Evolutionary conservation across 2,797 vertebrate species (phyloP).

Genomic region (Neosalanx taihuensis): DNA sequence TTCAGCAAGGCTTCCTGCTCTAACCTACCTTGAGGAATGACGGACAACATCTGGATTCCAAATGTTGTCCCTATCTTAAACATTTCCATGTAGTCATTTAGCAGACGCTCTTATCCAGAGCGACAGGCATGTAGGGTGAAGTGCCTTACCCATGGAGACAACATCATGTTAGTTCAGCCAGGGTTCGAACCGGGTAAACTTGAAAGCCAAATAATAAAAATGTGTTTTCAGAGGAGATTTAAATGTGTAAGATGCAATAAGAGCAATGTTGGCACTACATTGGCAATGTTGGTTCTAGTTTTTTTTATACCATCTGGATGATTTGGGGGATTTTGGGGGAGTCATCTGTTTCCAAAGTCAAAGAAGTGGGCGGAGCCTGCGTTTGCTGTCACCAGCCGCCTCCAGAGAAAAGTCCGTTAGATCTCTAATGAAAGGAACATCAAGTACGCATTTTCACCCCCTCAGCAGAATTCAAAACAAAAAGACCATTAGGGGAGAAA

Average conservation of each 20-base stretch:
- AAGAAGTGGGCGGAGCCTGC: slow-evolving; percentile 25
- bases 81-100: too few species aligned
- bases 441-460: slow-evolving; percentile 44
- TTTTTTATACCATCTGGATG: slow-evolving; percentile 12
- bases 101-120: too few species aligned
- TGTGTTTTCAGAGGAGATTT: too few species aligned
- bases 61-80: slow-evolving; percentile 45
- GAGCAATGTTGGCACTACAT: too few species aligned
- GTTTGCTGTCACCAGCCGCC: slow-evolving; percentile 33
- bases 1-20: slow-evolving; percentile 41
- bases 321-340: not conserved
- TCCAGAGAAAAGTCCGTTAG: slow-evolving; percentile 36
- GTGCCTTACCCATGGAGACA: not conserved
- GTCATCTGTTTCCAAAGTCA: slow-evolving; percentile 45
- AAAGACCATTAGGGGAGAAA: slow-evolving; percentile 52
- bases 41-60: slow-evolving; percentile 60
- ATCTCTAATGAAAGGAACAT: slow-evolving; percentile 43
- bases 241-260: too few species aligned
- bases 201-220: too few species aligned
- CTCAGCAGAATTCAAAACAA: slow-evolving; percentile 57
- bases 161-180: too few species aligned
- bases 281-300: too few species aligned
- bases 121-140: too few species aligned
- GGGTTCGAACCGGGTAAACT: too few species aligned
- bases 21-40: slow-evolving; percentile 41